phyloP scores from a whole-genome alignment of 1,140 invertebrate species.

The Charaxes varanes region DNA sequence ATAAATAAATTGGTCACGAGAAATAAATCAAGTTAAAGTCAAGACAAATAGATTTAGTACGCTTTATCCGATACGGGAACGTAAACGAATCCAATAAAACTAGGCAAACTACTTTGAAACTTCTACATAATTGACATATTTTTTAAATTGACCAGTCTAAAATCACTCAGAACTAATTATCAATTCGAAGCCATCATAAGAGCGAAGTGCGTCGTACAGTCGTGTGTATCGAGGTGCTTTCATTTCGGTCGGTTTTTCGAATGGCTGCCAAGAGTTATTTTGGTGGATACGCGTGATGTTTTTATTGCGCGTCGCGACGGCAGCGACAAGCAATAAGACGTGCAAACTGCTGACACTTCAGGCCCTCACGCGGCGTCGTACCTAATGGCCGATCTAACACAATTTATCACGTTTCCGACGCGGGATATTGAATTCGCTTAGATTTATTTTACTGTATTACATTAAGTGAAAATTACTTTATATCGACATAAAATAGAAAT shows the following conservation, averaged over 20 bases:
- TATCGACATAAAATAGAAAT: too few species aligned
- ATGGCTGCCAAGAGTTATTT: conserved; percentile 68
- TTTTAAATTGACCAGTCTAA: too few species aligned
- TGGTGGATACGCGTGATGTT: conserved; percentile 64
- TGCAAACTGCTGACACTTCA: conserved; percentile 58
- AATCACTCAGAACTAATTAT: neutral
- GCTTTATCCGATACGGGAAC: too few species aligned
- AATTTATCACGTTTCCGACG: conserved; percentile 57
- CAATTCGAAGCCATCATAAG: neutral
- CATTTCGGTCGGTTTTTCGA: conserved; percentile 45
- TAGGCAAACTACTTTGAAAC: too few species aligned
- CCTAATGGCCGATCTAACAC: conserved; percentile 53
- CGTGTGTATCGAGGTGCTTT: conserved; percentile 26
- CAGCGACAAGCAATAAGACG: conserved; percentile 57
- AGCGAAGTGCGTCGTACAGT: conserved; percentile 9
- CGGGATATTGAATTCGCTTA: conserved; percentile 46
- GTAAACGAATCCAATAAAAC: too few species aligned
- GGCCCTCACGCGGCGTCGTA: conserved; percentile 51
- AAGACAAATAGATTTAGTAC: too few species aligned
- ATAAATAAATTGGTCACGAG: too few species aligned
- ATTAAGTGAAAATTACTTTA: neutral
- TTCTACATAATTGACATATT: neutral
- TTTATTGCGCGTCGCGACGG: conserved; percentile 65
- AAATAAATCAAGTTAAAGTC: too few species aligned
- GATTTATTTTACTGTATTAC: conserved; percentile 13